Evolutionary conservation across 1,140 invertebrate species (phyloP).

Genomic region (Drosophila rufa): DNA sequence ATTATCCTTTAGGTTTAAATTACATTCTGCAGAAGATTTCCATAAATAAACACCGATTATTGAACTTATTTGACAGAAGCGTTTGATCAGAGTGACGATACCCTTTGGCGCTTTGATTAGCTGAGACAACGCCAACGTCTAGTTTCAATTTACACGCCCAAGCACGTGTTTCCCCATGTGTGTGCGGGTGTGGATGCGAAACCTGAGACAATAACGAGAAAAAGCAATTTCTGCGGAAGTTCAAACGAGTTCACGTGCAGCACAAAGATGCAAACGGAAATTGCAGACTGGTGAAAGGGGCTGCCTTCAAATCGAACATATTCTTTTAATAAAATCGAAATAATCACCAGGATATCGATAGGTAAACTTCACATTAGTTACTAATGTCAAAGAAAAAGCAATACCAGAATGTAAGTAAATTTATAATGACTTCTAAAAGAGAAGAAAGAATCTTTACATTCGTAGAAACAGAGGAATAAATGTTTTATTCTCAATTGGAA

Average conservation of each 20-base stretch:
- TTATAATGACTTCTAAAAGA: not conserved
- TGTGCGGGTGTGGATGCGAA: slow-evolving; percentile 51
- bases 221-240: slow-evolving; percentile 66
- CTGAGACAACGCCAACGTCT: slow-evolving; percentile 16
- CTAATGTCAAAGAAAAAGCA: too few relatives aligned
- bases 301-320: not conserved
- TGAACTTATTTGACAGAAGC: not conserved
- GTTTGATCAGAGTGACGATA: not conserved
- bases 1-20: not conserved
- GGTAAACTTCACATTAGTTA: too few relatives aligned
- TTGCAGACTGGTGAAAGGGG: not conserved
- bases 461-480: not conserved
- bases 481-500: not conserved
- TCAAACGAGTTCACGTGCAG: slow-evolving; percentile 72
- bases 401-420: not conserved
- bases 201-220: slow-evolving; percentile 72
- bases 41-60: not conserved
- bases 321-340: not conserved
- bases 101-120: slow-evolving; percentile 44
- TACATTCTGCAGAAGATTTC: not conserved
- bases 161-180: slow-evolving; percentile 67
- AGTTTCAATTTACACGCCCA: slow-evolving; percentile 71
- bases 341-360: not conserved
- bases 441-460: too few relatives aligned
- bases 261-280: slow-evolving; percentile 26